phyloP scores from a whole-genome alignment of 2,888 invertebrate genomes.

The Plusia festucae region DNA sequence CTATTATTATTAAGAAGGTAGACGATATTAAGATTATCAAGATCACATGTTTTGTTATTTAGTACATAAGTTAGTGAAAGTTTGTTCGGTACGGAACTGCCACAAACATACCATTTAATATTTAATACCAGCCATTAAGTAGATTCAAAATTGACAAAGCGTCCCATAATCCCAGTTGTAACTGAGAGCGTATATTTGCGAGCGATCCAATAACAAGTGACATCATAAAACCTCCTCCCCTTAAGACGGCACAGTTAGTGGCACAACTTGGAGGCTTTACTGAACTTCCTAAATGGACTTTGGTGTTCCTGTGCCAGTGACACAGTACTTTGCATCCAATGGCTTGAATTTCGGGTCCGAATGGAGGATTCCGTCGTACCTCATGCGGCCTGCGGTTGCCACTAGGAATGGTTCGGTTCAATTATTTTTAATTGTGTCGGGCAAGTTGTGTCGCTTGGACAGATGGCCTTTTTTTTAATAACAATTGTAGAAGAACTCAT shows the following conservation, averaged over 20 bases:
- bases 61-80: neutral
- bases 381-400: constrained; percentile 27
- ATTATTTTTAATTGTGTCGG: constrained; percentile 49
- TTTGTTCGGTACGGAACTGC: neutral
- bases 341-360: constrained; percentile 17
- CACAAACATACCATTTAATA: constrained; percentile 20
- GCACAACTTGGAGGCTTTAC: constrained; percentile 43
- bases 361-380: constrained; percentile 28
- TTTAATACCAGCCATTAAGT: constrained; percentile 29
- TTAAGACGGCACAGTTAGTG: constrained; percentile 33
- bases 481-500: neutral
- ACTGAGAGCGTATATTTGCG: constrained; percentile 42
- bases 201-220: constrained; percentile 34
- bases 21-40: neutral
- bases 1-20: too few species aligned
- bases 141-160: constrained; percentile 42
- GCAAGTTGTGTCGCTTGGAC: constrained; percentile 16
- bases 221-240: constrained; percentile 38
- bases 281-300: constrained; percentile 50
- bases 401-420: constrained; percentile 38
- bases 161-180: constrained; percentile 42
- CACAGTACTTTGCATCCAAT: constrained; percentile 40
- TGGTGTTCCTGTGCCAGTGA: constrained; percentile 35
- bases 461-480: neutral
- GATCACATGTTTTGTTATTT: neutral